Conservation (phyloP, 2,888 invertebrate species). For the Petrolisthes cinctipes region DNA sequence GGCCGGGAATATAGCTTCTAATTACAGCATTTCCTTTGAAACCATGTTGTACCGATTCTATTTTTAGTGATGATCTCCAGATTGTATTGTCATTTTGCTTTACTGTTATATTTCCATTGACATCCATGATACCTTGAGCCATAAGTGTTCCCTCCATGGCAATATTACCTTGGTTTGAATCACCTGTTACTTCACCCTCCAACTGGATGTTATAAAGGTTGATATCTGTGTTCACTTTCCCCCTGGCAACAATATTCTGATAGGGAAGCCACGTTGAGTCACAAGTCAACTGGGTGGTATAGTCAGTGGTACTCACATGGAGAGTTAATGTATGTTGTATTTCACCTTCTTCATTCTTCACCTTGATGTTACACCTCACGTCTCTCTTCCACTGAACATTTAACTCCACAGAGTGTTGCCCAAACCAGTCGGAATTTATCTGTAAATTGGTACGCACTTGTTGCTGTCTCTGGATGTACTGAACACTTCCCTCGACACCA, state of each 20-base stretch:
- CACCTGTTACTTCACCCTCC: slow-evolving; percentile 17
- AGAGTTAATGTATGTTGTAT: slow-evolving; percentile 22
- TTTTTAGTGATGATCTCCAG: not conserved
- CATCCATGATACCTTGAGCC: no score
- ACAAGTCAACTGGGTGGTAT: slow-evolving; percentile 18
- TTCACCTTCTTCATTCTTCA: not conserved
- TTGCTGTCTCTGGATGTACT: slow-evolving; percentile 22
- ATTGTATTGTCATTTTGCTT: not conserved
- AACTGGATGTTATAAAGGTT: slow-evolving; percentile 18
- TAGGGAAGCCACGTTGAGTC: slow-evolving; percentile 43
- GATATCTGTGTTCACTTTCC: slow-evolving; percentile 20
- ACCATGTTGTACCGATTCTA: not conserved
- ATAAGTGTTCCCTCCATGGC: not conserved
- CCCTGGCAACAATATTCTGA: slow-evolving; percentile 21
- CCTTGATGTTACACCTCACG: slow-evolving; percentile 16
- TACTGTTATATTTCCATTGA: not conserved
- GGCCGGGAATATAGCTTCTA: not conserved
- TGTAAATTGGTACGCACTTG: slow-evolving; percentile 8
- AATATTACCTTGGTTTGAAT: not conserved
- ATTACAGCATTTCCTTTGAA: not conserved
- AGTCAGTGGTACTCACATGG: not conserved
- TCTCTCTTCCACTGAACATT: slow-evolving; percentile 41
- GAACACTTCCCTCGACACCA: slow-evolving; percentile 13
- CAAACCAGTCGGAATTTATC: slow-evolving; percentile 39
- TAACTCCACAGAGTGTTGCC: slow-evolving; percentile 16